These are phyloP conservation scores for Athetis lepigone DNA, from an alignment of 2,888 invertebrate genomes.

Conservation along the genomic window DNA sequence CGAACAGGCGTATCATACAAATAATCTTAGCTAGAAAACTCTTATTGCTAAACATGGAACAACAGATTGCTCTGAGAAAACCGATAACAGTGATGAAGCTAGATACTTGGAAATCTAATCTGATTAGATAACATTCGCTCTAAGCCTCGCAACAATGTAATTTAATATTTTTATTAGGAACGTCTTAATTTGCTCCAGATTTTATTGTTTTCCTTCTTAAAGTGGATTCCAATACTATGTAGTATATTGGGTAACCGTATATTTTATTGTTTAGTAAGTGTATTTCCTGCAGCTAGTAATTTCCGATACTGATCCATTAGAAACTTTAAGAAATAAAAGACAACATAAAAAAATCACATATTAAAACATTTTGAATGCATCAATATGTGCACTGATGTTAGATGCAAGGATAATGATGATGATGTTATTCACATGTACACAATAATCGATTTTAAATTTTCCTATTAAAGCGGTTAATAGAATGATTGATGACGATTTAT, in stretches of 20 bases:
- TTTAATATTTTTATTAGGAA: neutral
- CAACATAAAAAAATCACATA: too few relatives aligned
- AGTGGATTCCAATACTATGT: neutral
- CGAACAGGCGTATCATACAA: neutral
- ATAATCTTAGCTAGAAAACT: neutral
- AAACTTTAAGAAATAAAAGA: neutral
- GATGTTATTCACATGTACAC: neutral
- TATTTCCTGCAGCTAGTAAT: neutral
- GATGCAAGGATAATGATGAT: too few relatives aligned
- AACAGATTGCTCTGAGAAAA: neutral
- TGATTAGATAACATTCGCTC: too few relatives aligned
- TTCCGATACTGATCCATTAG: too few relatives aligned
- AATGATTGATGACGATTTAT: slow-evolving; percentile 42
- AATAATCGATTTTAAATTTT: slow-evolving; percentile 23
- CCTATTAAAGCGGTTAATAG: slow-evolving; percentile 29
- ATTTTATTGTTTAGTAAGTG: neutral
- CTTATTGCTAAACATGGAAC: too few relatives aligned
- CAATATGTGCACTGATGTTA: too few relatives aligned
- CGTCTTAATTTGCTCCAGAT: too few relatives aligned
- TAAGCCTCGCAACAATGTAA: neutral
- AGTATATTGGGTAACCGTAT: neutral
- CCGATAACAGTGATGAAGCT: too few relatives aligned
- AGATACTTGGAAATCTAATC: too few relatives aligned
- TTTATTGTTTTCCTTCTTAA: neutral
- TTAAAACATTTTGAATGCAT: too few relatives aligned